Evolutionary conservation across 2,888 invertebrate species (phyloP).

Genomic region (Cremastobaeus sp.): DNA sequence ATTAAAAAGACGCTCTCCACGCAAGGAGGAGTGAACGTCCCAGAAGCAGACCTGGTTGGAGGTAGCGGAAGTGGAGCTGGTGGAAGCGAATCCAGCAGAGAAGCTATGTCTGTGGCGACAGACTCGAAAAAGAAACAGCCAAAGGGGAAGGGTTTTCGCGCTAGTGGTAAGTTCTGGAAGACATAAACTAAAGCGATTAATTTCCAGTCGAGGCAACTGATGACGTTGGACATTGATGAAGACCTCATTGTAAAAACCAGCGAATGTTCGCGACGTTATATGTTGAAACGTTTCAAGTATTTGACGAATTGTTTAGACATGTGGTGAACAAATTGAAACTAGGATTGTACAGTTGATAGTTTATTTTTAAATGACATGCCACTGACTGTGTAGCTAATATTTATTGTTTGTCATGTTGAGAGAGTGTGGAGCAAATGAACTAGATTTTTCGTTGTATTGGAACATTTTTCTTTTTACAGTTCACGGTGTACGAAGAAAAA

Average conservation of each 20-base stretch:
- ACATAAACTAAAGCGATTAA: conserved; percentile 66
- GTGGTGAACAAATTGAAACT: no score
- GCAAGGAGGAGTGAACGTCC: conserved; percentile 82
- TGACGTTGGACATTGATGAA: conserved; percentile 32
- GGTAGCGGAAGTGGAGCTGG: conserved; percentile 82
- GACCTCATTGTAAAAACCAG: conserved; percentile 40
- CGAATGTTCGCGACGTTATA: conserved; percentile 38
- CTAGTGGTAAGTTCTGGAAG: conserved; percentile 85
- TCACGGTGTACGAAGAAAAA: no score
- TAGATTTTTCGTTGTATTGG: no score
- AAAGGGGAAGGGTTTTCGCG: conserved; percentile 84
- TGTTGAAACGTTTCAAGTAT: conserved; percentile 8
- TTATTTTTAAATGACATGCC: no score
- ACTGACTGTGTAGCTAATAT: no score
- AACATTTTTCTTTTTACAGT: no score
- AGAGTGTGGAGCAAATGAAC: no score
- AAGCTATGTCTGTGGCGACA: conserved; percentile 75
- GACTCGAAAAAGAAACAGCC: conserved; percentile 80
- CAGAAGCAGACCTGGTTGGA: conserved; percentile 91
- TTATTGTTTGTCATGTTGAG: no score
- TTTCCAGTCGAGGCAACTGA: conserved; percentile 35
- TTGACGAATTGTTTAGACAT: conserved; percentile 10
- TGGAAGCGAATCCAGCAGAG: conserved; percentile 80
- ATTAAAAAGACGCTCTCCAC: conserved; percentile 93
- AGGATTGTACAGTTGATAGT: no score